Evolutionary conservation across 2,888 invertebrate species (phyloP), one percentile per base, ranked within the genome.

Genomic region (Itoplectis maculator): DNA sequence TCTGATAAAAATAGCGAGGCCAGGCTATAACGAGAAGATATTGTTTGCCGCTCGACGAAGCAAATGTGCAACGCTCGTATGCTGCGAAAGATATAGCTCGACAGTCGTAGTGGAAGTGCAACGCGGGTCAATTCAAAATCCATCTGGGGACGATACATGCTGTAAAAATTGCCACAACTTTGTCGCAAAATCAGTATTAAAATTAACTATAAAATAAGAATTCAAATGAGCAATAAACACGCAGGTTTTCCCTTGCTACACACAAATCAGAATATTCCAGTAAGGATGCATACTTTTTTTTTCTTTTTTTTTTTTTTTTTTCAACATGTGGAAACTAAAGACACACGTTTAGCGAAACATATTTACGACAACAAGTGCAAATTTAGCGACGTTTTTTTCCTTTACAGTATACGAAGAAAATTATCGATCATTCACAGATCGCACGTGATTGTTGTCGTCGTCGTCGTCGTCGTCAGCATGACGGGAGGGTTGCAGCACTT

Each of bases 1-100:
- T 9, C 29, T 15, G 72, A 29, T 74, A 79, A 79, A 79, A 61
- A 74, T 79, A 79, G 73, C 47, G 11, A 59, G 13, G 15, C 29
- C 35, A 42, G 42, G 45, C 23, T 73, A 66, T 51, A 63, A 29
- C 42, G 47, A 35, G 68, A 73, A 9, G 13, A 51, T 29, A 74
- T 74, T 79, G 49, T 68, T 79, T 74, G 59, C 45, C 42, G 8
- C 73, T 49, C 47, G 68, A 23, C 59, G 40, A 40, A 59, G 59
- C 66, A 59, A 73, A 79, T 59, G 29, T 66, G 29, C 18, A 65
- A 68, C 70, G n/a, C 56, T 56, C 56, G 29, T 15, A 56, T 56
- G 15, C 51, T 37, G 18, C 23, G 56, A 42, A 35, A 11, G 56
- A 66, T 35, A 66, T 35, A 18, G 13, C 40, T 20, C n/a, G 8